Conservation (phyloP, 2,797 vertebrate genomes). For the Ctenopoma kingsleyae region DNA sequence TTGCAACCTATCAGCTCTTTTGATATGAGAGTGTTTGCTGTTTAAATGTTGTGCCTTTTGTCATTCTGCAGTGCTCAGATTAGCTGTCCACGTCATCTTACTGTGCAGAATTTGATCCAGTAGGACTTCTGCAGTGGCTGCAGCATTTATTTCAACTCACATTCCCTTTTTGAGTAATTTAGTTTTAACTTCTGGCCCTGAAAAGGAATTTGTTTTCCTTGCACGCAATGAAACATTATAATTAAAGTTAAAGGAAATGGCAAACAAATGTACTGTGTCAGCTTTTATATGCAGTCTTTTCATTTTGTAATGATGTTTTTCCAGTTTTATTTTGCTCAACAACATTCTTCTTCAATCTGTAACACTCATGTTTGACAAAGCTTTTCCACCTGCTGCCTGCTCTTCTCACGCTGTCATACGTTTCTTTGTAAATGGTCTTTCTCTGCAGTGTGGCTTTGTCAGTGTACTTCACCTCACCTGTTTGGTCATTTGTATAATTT, state of each 20-base stretch:
- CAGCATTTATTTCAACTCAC: not conserved
- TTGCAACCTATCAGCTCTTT: not conserved
- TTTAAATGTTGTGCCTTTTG: not conserved
- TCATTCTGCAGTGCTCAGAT: not conserved
- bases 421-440: not conserved
- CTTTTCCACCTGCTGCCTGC: constrained; percentile 11
- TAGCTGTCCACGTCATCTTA: not conserved
- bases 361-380: too few relatives aligned
- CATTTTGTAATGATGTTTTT: too few relatives aligned
- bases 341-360: too few relatives aligned
- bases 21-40: not conserved
- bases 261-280: too few relatives aligned
- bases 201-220: not conserved
- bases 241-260: not conserved
- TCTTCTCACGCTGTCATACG: not conserved
- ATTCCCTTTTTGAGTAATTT: not conserved
- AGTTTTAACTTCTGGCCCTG: not conserved
- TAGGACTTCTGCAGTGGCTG: constrained; percentile 8
- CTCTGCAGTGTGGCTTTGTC: constrained; percentile 11
- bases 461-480: not conserved
- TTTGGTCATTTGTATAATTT: constrained; percentile 9
- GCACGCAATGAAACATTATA: not conserved
- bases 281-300: too few relatives aligned
- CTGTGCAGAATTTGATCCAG: not conserved
- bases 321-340: too few relatives aligned